Percentiles rank a stretch among this genome's conserved stretches.
phyloP scores from a whole-genome alignment of 2,888 invertebrate species.

The Ommatoiulus sabulosus region DNA sequence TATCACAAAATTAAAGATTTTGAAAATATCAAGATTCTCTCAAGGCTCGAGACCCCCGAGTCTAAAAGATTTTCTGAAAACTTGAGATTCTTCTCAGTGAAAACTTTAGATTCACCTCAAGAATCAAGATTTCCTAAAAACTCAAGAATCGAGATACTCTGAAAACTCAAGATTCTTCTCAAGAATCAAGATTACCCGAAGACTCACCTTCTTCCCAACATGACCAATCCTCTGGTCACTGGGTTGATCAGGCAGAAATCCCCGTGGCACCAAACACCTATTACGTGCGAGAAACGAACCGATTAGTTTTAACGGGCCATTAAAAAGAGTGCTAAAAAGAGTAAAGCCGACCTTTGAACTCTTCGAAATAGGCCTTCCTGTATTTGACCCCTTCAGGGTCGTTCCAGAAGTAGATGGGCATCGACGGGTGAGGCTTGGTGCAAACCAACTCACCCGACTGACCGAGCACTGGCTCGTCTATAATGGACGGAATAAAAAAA shows the following conservation, averaged over 20 bases:
- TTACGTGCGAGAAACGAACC: not conserved
- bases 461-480: constrained; percentile 69
- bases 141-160: not conserved
- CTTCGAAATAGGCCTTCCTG: constrained; percentile 70
- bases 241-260: constrained; percentile 71
- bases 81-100: too few relatives aligned
- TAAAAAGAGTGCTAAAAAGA: too few relatives aligned
- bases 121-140: too few relatives aligned
- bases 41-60: too few relatives aligned
- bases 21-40: too few relatives aligned
- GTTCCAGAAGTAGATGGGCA: constrained; percentile 72
- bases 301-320: too few relatives aligned
- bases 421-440: constrained; percentile 72
- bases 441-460: constrained; percentile 72
- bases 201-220: constrained; percentile 70
- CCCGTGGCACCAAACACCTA: constrained; percentile 72
- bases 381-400: constrained; percentile 69
- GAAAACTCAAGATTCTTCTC: not conserved
- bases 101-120: too few relatives aligned
- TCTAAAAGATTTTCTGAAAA: too few relatives aligned
- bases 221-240: constrained; percentile 71
- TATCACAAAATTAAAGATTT: too few relatives aligned
- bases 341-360: constrained; percentile 63
- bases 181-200: too few relatives aligned
- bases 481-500: too few relatives aligned